Evolutionary conservation across 2,113 vertebrate genomes (phyloP), one percentile per base, ranked within the genome.

Genomic region (Gallinago paraguaiae): DNA sequence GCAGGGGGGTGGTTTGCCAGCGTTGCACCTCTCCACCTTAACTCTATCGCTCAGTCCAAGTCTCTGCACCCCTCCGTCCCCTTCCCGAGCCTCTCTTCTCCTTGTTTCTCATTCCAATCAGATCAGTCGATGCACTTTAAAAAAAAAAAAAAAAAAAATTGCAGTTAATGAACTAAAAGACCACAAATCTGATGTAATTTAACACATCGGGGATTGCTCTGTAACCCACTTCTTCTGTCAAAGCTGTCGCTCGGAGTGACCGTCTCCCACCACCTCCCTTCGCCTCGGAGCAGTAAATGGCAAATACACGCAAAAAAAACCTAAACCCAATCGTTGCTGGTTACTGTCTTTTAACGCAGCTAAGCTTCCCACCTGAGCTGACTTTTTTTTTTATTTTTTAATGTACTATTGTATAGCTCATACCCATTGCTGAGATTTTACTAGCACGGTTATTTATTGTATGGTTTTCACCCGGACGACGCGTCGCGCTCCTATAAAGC

Each of bases 101-200:
- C 80, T 68, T 74, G 71, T 87, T 87, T 92, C 93, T 96, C 76
- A 93, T 97, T 97, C 95, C 81, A 63, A 82, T 96, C 86, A 79
- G 86, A 97, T 92, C 93, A 92, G 92, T 84, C 20, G 11, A 96
- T 96, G 97, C 98, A 98, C 97, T 98, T 98, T 98, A 97, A 86
- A 69, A 82, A 82, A 56, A 31, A 46, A 48, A 46, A 48, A 54
- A 33, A 35, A 35, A 56, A 17, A 41, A 51, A 93, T 84, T 2
- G 15, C 92, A 94, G 72, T 94, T 85, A 91, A 92, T 5, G 61
- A 95, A 94, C 80, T 92, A 53, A 78, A 95, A 95, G 85, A 95
- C 76, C 95, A 87, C 1, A 0, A 70, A 87, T 84, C 77, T 64
- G 65, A 31, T 87, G 46, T 94, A 74, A 78, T 37, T 28, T 88